Evolutionary conservation across 1,140 invertebrate genomes (phyloP), one percentile per base, ranked within the genome.

Genomic region (Ctenoplectra terminalis): DNA sequence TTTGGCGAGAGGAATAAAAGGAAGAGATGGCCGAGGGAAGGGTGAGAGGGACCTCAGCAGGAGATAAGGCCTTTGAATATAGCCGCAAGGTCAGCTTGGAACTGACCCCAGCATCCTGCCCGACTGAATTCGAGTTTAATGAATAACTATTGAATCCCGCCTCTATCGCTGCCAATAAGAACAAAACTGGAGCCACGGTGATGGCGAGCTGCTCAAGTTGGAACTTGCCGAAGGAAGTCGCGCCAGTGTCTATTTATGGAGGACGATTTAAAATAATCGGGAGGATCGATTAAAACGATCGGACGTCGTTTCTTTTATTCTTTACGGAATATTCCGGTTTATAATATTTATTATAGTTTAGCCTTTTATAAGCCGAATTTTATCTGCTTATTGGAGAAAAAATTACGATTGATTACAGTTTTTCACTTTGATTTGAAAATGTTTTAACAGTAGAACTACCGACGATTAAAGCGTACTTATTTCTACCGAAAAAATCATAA

Each of bases 61-160:
- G 81, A 87, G 91, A 93, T 92, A 93, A 93, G 85, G 88, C 89
- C 92, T 93, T 93, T 93, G 91, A 92, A 90, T 90, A 86, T 89
- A 90, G 91, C 92, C 91, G 91, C 92, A 92, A 92, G 91, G 92
- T 93, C 90, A 91, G 85, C 70, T 20, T 85, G 88, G 78, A 90
- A 89, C 87, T 93, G 92, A 93, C 93, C 92, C 91, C 87, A 84
- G 90, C 90, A 92, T 93, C 92, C 92, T 92, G 91, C 87, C 86
- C 84, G 89, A 83, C 90, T 91, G 89, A 91, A 92, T 92, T 91
- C 90, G 90, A 89, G 88, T 90, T 91, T 93, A 93, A 93, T 93
- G 92, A 93, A 92, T 93, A 92, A 92, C 91, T 93, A 93, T 93
- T 93, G 91, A 93, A 93, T 93, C 90, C 88, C 92, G 90, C 91